phyloP scores from a whole-genome alignment of 2,113 vertebrate species.

The Monarcha castaneiventris region DNA sequence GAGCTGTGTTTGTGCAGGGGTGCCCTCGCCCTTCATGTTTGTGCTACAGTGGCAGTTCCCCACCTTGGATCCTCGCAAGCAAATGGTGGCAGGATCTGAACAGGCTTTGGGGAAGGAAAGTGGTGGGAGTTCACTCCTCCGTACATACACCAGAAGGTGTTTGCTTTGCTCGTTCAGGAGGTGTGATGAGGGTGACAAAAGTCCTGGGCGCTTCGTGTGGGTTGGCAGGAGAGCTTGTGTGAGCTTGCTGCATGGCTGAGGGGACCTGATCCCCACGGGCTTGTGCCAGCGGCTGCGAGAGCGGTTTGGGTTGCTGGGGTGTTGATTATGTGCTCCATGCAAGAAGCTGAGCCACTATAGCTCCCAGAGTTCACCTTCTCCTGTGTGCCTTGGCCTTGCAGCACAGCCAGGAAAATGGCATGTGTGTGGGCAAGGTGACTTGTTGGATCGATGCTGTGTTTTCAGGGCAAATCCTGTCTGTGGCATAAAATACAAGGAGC shows the following conservation, averaged over 20 bases:
- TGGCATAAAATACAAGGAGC: not conserved
- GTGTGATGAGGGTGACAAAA: not conserved
- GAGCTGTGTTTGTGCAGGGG: not conserved
- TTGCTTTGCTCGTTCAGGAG: not conserved
- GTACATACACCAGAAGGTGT: not conserved
- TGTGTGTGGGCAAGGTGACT: not conserved
- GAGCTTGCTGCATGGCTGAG: not conserved
- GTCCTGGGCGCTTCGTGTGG: not conserved
- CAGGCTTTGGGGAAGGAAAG: not conserved
- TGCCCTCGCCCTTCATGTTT: not conserved
- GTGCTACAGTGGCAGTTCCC: not conserved
- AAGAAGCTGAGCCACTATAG: not conserved
- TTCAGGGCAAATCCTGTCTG: not conserved
- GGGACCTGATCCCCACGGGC: not conserved
- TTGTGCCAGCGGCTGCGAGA: not conserved
- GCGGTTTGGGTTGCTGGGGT: not conserved
- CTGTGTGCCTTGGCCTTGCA: not conserved
- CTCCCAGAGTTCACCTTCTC: not conserved
- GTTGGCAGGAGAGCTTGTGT: not conserved
- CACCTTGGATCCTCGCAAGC: not conserved
- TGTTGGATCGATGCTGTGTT: not conserved
- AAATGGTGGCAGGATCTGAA: not conserved
- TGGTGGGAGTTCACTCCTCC: not conserved
- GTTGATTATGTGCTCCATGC: not conserved
- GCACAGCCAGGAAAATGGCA: not conserved